phyloP scores from a whole-genome alignment of 2,113 vertebrate species.

The Halcyon senegalensis region DNA sequence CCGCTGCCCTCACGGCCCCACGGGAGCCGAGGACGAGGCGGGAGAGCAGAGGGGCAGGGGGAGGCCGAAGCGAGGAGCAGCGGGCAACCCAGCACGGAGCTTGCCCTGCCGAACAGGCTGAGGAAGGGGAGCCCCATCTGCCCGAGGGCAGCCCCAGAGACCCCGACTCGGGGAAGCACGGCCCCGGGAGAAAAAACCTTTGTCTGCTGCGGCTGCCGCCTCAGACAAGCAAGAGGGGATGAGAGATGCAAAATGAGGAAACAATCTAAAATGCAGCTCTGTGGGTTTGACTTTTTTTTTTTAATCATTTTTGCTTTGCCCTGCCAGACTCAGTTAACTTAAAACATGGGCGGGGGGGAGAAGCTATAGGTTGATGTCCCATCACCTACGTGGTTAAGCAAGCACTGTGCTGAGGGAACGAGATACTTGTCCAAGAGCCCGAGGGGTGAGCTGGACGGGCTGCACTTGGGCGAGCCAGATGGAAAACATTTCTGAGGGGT shows the following conservation, averaged over 20 bases:
- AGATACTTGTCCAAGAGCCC: not conserved
- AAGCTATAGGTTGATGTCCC: not conserved
- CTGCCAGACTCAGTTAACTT: not conserved
- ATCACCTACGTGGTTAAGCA: not conserved
- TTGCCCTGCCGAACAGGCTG: accelerated
- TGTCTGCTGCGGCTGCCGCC: not conserved
- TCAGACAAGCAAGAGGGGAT: not conserved
- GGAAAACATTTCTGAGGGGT: conserved; percentile 27
- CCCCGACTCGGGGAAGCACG: accelerated
- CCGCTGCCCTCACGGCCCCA: accelerated
- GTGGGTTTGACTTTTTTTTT: not conserved
- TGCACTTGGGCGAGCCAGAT: not conserved
- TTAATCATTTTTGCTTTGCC: not conserved
- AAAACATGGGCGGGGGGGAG: not conserved
- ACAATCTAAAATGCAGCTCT: not conserved
- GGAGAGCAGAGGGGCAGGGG: not conserved
- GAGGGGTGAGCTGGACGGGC: not conserved
- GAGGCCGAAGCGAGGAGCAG: not conserved
- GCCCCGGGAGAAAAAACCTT: not conserved
- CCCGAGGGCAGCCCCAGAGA: not conserved
- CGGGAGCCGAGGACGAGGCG: not conserved
- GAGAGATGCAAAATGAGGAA: not conserved
- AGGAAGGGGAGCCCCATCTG: not conserved
- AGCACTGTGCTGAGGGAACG: not conserved
- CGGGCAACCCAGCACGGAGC: accelerated